Evolutionary conservation across 2,113 vertebrate genomes (phyloP), one percentile per base, ranked within the genome.

Genomic region (Colaptes auratus): DNA sequence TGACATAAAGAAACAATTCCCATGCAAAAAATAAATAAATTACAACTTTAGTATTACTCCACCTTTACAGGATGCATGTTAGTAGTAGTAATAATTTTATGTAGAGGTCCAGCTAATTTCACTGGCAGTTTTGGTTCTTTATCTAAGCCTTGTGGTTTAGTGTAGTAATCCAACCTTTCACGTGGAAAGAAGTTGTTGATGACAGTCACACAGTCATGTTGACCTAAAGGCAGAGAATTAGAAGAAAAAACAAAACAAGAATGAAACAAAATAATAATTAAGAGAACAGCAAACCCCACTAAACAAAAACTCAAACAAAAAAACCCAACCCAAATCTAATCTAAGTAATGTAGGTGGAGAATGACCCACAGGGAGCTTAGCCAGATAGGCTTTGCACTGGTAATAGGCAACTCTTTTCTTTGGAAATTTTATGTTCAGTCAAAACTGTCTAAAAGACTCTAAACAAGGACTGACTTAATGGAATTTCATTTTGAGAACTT

Each of bases 161-260:
- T 99, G 90, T 99, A 99, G 95, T 99, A 99, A 88, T 99, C 99
- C 93, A 99, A 95, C 61, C 98, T 98, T 90, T 99, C 98, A 25
- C 99, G 98, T 9, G 99, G 98, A 93, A 99, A 99, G 97, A 99
- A 99, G 96, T 99, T 99, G 97, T 99, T 99, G 97, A 99, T 99
- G 81, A 99, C 98, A 0, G 99, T 99, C 90, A 99, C 99, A 63
- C 99, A 99, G 89, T 99, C 99, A 88, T 99, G 99, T 76, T 99
- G 99, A 59, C 99, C 99, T 99, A 94, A 23, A 95, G 7, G 82
- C n/a, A 92, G 78, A 89, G 3, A 71, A 64, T 63, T 31, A 21
- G 17, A 25, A 24, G 59, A 70, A 61, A 50, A 30, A 53, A 55
- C 61, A 33, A 78, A 59, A 63, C 11, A 81, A 3, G 31, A 85